phyloP scores from a whole-genome alignment of 2,113 vertebrate genomes.

The Neotragus pygmaeus region DNA sequence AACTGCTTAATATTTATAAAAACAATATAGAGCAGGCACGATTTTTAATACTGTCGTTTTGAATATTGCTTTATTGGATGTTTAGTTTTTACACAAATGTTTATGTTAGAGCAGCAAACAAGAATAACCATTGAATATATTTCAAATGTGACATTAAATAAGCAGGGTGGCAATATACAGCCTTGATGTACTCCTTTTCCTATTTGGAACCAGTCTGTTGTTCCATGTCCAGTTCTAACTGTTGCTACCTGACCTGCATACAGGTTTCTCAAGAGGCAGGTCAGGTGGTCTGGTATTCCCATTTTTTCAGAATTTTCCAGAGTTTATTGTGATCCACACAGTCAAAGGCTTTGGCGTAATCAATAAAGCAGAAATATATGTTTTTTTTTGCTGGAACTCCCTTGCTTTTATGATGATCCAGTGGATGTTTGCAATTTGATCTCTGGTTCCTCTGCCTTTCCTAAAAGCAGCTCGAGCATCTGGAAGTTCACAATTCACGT shows the following conservation, averaged over 20 bases:
- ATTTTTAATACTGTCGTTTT: background rate
- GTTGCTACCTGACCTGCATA: background rate
- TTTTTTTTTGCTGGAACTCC: background rate
- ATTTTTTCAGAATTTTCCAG: background rate
- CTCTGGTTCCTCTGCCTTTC: background rate
- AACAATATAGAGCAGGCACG: fast-evolving
- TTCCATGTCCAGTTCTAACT: background rate
- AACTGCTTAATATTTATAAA: background rate
- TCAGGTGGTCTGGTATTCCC: background rate
- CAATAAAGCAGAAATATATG: background rate
- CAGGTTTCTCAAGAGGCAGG: background rate
- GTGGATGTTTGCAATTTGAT: fast-evolving
- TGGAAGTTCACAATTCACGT: background rate
- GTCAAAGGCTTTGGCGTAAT: background rate
- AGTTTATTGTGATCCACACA: background rate
- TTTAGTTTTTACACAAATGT: background rate
- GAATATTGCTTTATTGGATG: background rate
- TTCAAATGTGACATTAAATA: background rate
- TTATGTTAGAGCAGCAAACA: background rate
- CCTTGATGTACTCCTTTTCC: fast-evolving
- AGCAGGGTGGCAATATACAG: background rate
- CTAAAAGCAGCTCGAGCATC: background rate
- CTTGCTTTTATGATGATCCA: background rate
- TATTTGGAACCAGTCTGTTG: background rate
- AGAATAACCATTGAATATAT: background rate